Conservation (phyloP, 1,140 invertebrate genomes). For the Drosophila ficusphila region DNA sequence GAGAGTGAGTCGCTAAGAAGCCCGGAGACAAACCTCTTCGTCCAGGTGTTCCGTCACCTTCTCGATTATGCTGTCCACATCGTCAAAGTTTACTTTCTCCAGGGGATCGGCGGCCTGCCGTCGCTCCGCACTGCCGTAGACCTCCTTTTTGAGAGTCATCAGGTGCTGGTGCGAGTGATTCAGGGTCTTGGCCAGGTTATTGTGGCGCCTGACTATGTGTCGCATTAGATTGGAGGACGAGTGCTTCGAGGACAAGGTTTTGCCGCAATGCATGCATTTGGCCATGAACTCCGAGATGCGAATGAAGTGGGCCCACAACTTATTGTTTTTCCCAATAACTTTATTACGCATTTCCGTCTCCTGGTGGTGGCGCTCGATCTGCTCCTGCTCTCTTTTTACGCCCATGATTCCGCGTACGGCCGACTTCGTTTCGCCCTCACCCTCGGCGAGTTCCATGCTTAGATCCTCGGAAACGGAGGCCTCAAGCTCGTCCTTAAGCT, state of each 20-base stretch:
- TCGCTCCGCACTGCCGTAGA: conserved; percentile 18
- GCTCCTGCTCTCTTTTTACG: conserved; percentile 28
- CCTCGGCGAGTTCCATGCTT: conserved; percentile 41
- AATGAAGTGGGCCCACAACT: conserved; percentile 72
- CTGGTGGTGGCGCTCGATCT: conserved; percentile 30
- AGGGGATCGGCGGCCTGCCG: conserved; percentile 55
- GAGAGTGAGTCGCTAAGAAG: not conserved
- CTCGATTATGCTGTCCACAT: conserved; percentile 74
- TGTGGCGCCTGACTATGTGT: conserved; percentile 68
- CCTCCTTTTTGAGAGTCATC: conserved; percentile 58
- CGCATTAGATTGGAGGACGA: conserved; percentile 73
- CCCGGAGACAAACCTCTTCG: conserved; percentile 49
- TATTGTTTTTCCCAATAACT: conserved; percentile 71
- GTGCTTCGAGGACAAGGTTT: conserved; percentile 71
- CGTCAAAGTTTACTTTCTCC: conserved; percentile 71
- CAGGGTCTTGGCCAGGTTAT: conserved; percentile 61
- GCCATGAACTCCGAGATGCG: conserved; percentile 73
- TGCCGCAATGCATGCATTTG: conserved; percentile 72
- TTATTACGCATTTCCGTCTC: conserved; percentile 59
- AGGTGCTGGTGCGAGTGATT: conserved; percentile 65
- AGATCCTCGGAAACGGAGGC: conserved; percentile 57
- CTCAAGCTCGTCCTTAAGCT: conserved; percentile 61
- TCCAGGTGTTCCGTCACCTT: conserved; percentile 68
- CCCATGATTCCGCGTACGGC: conserved; percentile 64
- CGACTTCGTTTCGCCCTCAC: conserved; percentile 60